phyloP scores from a whole-genome alignment of 2,888 invertebrate genomes.

The Noctua janthina region DNA sequence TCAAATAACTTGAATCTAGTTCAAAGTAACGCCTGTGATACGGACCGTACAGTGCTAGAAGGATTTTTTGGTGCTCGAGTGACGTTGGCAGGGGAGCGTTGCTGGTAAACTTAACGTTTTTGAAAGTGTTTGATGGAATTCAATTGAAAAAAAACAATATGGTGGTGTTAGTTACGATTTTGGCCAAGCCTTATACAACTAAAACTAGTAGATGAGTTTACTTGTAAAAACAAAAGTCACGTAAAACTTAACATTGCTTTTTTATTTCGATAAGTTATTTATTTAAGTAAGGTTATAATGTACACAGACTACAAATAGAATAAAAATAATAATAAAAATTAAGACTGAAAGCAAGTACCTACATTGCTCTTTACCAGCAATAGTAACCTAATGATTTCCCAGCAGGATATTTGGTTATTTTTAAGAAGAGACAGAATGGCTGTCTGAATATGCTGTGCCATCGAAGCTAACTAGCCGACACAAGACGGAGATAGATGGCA shows the following conservation, averaged over 20 bases:
- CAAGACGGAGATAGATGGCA: slow-evolving; percentile 59
- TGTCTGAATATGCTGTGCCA: not conserved
- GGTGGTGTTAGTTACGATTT: not conserved
- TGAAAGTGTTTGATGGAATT: not conserved
- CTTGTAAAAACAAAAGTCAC: not conserved
- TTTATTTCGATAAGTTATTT: not conserved
- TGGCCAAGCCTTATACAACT: not conserved
- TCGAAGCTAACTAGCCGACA: slow-evolving; percentile 27
- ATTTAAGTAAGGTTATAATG: too few relatives aligned
- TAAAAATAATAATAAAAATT: too few relatives aligned
- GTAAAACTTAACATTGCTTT: not conserved
- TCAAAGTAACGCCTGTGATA: too few relatives aligned
- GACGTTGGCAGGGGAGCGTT: not conserved
- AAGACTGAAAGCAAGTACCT: too few relatives aligned
- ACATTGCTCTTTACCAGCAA: not conserved
- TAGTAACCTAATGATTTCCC: not conserved
- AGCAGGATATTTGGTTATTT: not conserved
- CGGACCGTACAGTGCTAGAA: not conserved
- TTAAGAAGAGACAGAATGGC: not conserved
- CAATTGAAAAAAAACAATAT: not conserved
- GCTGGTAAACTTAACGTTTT: not conserved
- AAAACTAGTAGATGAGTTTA: not conserved
- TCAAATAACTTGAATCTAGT: too few relatives aligned
- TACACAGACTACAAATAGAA: too few relatives aligned
- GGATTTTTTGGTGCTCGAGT: not conserved